These are phyloP conservation scores for Pseudomugil tenellus DNA, from an alignment of 2,797 vertebrate genomes.

Conservation along the genomic window DNA sequence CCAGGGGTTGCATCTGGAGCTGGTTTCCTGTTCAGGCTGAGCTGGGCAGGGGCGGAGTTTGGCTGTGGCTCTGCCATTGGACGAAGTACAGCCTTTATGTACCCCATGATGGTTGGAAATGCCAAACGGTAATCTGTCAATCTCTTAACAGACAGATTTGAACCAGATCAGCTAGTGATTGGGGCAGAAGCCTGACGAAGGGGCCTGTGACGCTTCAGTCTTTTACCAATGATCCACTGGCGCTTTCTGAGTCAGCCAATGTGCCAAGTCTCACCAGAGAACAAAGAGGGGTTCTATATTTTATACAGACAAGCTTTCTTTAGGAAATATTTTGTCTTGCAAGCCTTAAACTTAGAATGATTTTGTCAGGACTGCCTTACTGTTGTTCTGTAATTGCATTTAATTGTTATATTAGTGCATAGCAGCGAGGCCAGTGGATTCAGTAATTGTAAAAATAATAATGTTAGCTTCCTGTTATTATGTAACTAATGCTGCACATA, in stretches of 20 bases:
- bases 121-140: constrained; percentile 77
- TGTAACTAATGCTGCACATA: constrained; percentile 39
- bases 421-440: constrained; percentile 42
- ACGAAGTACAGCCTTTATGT: constrained; percentile 63
- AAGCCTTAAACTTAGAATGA: constrained; percentile 45
- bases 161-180: constrained; percentile 60
- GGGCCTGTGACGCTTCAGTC: constrained; percentile 18
- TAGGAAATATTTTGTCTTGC: constrained; percentile 40
- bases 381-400: constrained; percentile 61
- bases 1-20: constrained; percentile 85
- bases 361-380: constrained; percentile 53
- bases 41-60: constrained; percentile 73
- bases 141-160: constrained; percentile 65
- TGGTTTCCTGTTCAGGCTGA: constrained; percentile 84
- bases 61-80: constrained; percentile 74
- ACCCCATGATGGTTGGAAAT: constrained; percentile 65
- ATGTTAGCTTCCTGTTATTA: constrained; percentile 72
- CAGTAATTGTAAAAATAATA: constrained; percentile 70
- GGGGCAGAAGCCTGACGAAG: constrained; percentile 36
- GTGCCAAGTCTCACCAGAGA: constrained; percentile 11
- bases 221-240: constrained; percentile 24
- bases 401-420: constrained; percentile 67
- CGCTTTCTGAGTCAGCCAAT: constrained; percentile 34
- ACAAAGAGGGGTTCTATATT: constrained; percentile 51
- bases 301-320: constrained; percentile 32